Base-by-base conservation (phyloP, 53 echinoderm and acorn worm species). In the Mesocentrotus franciscanus region DNA sequence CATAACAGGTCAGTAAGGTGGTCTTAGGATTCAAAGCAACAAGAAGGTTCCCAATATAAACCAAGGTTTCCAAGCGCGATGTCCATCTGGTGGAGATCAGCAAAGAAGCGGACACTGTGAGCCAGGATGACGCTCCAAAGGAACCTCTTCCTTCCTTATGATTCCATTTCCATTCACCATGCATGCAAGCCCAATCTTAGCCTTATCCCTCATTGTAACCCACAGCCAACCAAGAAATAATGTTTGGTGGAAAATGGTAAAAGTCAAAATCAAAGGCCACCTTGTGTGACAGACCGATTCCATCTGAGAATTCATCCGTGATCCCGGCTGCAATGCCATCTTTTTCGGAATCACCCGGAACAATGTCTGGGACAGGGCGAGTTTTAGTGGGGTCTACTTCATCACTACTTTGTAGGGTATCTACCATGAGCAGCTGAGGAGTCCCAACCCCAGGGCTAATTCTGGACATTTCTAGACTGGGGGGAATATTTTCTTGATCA, bases 211-310 rank as follows among this genome's bases (percentile, higher is more conserved):
- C 22, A 42, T 8, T 42, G 42, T 33, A 18, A 81, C 36, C 81
- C 81, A 42, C 18, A 42, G 81, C 20, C 42, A 81, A 36, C 81
- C 36, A 42, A 36, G 42, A 81, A 81, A 81, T 39, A 13, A 10
- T 32, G 56, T 49, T 81, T 30, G 85, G 4, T n/a, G 56, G 22
- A 60, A 59, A 90, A 12, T 57, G 26, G 29, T 10, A 58, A 30
- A 90, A 9, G n/a, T 56, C 22, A 60, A 42, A 81, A 42, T 81
- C 81, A 90, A 29, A 60, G 90, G 90, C n/a, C 90, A 90, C 90
- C 90, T 90, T 90, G 1, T 27, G 12, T 8, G 90, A 60, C 13
- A 60, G 11, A 27, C 90, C 30, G 29, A 60, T 32, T 9, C 11
- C 55, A 1, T 85, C 56, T 3, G 56, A 55, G 24, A n/a, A 26